Evolutionary conservation across 2,797 vertebrate genomes (phyloP).

Genomic region (Orestias chungarensis): DNA sequence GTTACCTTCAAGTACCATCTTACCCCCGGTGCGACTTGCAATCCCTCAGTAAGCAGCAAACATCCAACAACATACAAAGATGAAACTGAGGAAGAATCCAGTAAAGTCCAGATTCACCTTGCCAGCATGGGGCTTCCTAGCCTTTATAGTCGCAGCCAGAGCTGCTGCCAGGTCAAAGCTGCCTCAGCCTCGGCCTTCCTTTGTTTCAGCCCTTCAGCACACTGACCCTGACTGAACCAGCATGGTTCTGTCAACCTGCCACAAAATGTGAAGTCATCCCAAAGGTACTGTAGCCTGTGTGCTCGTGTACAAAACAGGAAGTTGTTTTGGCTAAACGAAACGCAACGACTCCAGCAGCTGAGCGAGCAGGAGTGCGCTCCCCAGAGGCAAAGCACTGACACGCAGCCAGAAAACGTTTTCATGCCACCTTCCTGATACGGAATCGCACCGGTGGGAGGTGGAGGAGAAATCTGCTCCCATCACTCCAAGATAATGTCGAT

Average conservation of each 20-base stretch:
- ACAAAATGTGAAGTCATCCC: slow-evolving; percentile 38
- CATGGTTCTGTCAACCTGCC: slow-evolving; percentile 41
- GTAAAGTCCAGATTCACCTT: slow-evolving; percentile 7
- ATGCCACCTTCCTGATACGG: slow-evolving; percentile 11
- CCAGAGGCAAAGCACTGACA: slow-evolving; percentile 26
- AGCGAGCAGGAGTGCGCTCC: slow-evolving; percentile 42
- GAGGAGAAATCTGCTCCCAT: background rate
- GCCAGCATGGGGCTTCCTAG: slow-evolving; percentile 24
- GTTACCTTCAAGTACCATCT: background rate
- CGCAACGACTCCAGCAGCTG: slow-evolving; percentile 37
- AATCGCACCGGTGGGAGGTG: background rate
- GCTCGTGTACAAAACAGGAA: slow-evolving; percentile 32
- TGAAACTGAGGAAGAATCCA: slow-evolving; percentile 2
- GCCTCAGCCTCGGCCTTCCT: slow-evolving; percentile 14
- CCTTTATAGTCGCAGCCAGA: slow-evolving; percentile 14
- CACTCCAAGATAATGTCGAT: background rate
- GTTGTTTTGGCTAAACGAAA: slow-evolving; percentile 46
- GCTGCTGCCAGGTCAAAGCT: slow-evolving; percentile 14
- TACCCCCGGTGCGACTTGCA: background rate
- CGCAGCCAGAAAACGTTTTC: slow-evolving; percentile 31
- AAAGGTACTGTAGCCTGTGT: slow-evolving; percentile 17
- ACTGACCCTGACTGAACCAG: slow-evolving; percentile 11
- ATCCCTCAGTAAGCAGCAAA: slow-evolving; percentile 9
- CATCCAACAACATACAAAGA: slow-evolving; percentile 7
- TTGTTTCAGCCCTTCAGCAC: slow-evolving; percentile 21